Evolutionary conservation across 1,140 invertebrate genomes (phyloP), one percentile per base, ranked within the genome.

Genomic region (Yoshiicerus persimilis): DNA sequence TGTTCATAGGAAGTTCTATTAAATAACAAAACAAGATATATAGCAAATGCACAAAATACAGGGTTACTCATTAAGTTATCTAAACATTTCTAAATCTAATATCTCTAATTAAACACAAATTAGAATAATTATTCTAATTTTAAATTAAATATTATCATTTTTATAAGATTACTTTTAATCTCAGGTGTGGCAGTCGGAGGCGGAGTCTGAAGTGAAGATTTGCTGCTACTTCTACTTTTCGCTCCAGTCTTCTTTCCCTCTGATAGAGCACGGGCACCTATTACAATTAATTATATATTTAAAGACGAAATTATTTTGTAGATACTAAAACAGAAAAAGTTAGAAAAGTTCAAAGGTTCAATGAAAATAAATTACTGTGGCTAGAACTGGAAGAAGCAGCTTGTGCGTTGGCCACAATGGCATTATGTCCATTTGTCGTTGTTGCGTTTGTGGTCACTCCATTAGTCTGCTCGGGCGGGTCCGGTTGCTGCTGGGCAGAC

Each of bases 1-100:
- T 98, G 92, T 98, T 98, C 96, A 98, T 98, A 86, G 97, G 96
- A 89, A 98, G 92, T 94, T 96, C 95, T 96, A 92, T 32, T 92
- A 94, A 20, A 41, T n/a, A 16, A 88, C 38, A 9, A 64, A 11
- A 64, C 56, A 64, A 10, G 5, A 64, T 6, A 41, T 41, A 41
- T n/a, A n/a, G n/a, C n/a, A n/a, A 41, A 41, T 41, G 39, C 39
- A 41, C 13, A 41, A 8, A 41, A 41, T 41, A 41, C 6, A 41
- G 13, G 6, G 39, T 13, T 6, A 41, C 39, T n/a, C n/a, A n/a
- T n/a, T n/a, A n/a, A n/a, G n/a, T n/a, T n/a, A n/a, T n/a, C n/a
- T n/a, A n/a, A 41, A 41, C 39, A 41, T 41, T 6, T 8, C 13
- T 41, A 41, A 8, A 13, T 8, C 39, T 13, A 8, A 8, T 41